These are phyloP conservation scores for Phycodurus eques DNA, from an alignment of 2,113 vertebrate species.

Conservation along the genomic window DNA sequence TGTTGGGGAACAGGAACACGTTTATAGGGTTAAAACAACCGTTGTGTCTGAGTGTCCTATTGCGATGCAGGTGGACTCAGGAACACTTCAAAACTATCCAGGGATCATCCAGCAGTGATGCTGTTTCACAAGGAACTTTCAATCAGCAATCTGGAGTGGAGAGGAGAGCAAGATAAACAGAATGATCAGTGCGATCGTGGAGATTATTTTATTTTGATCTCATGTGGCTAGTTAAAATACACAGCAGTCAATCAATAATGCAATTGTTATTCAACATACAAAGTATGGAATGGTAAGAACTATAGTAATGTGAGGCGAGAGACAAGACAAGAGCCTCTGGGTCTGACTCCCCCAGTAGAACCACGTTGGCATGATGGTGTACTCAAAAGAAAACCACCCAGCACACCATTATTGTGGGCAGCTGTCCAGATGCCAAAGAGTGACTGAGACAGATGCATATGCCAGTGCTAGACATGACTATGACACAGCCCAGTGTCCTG, in stretches of 20 bases:
- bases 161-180: constrained; percentile 44
- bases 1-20: constrained; percentile 5
- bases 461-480: constrained; percentile 78
- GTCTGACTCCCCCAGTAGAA: constrained; percentile 43
- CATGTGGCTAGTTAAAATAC: background rate
- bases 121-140: constrained; percentile 85
- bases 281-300: constrained; percentile 36
- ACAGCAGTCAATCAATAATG: background rate
- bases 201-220: background rate
- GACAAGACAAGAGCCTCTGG: constrained; percentile 45
- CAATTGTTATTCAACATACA: constrained; percentile 31
- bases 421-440: constrained; percentile 76
- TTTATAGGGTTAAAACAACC: constrained; percentile 35
- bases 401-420: constrained; percentile 78
- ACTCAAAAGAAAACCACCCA: constrained; percentile 69
- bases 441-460: constrained; percentile 78
- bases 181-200: background rate
- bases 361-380: constrained; percentile 48
- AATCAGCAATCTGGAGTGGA: constrained; percentile 76
- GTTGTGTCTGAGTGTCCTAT: constrained; percentile 66
- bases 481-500: constrained; percentile 69
- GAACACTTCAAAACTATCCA: constrained; percentile 57
- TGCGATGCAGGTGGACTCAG: constrained; percentile 40
- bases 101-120: constrained; percentile 71
- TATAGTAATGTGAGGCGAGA: constrained; percentile 46